Base-by-base conservation (phyloP, 2,797 vertebrate genomes). In the Pseudomugil tenellus region DNA sequence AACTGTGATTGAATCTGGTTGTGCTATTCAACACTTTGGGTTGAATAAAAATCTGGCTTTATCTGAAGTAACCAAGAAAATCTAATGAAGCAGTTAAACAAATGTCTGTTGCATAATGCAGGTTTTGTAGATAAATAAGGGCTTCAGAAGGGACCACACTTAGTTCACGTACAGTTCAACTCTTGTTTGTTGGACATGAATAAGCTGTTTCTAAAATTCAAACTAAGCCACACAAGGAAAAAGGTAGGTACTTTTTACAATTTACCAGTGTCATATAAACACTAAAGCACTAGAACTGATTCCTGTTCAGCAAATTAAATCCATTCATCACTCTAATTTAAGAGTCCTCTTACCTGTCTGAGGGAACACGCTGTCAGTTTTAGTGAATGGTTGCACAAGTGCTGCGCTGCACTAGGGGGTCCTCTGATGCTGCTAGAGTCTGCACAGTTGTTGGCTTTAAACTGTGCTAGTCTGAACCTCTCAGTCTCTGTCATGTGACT, bases 401-500 rank as follows among this genome's bases (percentile, higher is more conserved):
- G 59, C 43, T 11, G 25, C 41, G 61, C 79, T n/a, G 26, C 9
- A n/a, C 62, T 41, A 3, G 29, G 63, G 29, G 61, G 63, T 73
- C 77, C 61, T 67, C 79, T 77, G 81, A 74, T 76, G 71, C 66
- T 29, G 48, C 63, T 57, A 13, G 51, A 72, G 58, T 34, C 37
- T 58, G 46, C 56, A 69, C 65, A 67, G 74, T 34, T 39, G 49
- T 72, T 46, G 3, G 72, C 70, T 77, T 76, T 81, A 67, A 71
- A 57, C 63, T 73, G 69, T 32, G 67, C 66, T n/a, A 59, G 67
- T 61, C 76, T 78, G 70, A 66, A 58, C 70, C 52, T 48, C 67
- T 74, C 58, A 71, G 78, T 76, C 68, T 57, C 41, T 70, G 63
- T 86, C 90, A 92, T 87, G 84, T 92, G 91, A 91, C 79, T 13